Evolutionary conservation across 2,113 vertebrate genomes (phyloP).

Genomic region (Indicator indicator): DNA sequence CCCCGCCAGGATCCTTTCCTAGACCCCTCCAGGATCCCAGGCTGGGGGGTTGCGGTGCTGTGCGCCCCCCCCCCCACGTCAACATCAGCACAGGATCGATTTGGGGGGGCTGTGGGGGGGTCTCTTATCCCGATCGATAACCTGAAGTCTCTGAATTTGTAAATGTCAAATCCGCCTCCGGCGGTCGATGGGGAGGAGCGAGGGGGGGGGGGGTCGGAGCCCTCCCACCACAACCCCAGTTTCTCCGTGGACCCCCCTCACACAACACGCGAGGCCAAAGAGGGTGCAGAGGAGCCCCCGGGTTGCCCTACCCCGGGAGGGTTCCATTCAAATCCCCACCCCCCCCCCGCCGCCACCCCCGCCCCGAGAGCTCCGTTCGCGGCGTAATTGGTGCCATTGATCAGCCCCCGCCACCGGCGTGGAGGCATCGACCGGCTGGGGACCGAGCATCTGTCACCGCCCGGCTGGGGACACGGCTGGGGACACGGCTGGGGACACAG

Average conservation of each 20-base stretch:
- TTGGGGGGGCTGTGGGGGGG: neutral
- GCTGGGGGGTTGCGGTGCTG: neutral
- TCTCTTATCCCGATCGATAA: constrained; percentile 37
- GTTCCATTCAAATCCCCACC: too few relatives aligned
- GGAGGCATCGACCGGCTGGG: too few relatives aligned
- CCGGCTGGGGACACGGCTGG: too few relatives aligned
- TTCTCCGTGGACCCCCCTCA: too few relatives aligned
- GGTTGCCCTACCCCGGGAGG: neutral
- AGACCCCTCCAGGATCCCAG: too few relatives aligned
- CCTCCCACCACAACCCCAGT: neutral
- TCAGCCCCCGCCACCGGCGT: neutral
- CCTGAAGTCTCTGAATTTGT: constrained; percentile 41
- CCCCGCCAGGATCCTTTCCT: too few relatives aligned
- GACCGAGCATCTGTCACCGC: too few relatives aligned
- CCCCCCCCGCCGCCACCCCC: neutral
- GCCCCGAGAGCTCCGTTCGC: neutral
- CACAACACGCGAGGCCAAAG: too few relatives aligned
- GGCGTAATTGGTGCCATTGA: neutral
- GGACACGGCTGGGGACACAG: too few relatives aligned
- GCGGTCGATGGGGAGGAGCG: neutral
- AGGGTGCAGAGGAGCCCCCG: too few relatives aligned
- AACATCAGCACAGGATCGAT: neutral
- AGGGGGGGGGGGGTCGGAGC: neutral
- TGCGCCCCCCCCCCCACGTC: neutral
- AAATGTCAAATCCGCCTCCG: constrained; percentile 58